Evolutionary conservation across 1,140 invertebrate species (phyloP), one percentile per base, ranked within the genome.

Genomic region (Bombus cullumanus): DNA sequence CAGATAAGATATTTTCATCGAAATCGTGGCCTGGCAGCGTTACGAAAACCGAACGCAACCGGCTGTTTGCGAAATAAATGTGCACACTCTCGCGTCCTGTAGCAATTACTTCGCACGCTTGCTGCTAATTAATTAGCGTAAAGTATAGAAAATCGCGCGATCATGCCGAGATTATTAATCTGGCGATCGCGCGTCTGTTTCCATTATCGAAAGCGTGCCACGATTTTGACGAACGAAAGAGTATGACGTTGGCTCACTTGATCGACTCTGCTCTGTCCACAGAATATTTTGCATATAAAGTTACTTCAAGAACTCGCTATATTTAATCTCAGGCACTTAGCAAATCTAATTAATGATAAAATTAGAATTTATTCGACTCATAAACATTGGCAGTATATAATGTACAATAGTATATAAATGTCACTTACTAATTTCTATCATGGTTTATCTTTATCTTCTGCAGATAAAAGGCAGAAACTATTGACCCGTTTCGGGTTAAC

Each of bases 1-100:
- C 6, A 39, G 77, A 85, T 85, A 85, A 85, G 68, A 85, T 80
- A 80, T 47, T 71, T 69, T 31, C 41, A 64, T 80, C 18, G 57
- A 73, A 71, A 78, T 53, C 41, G 18, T 37, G 1, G 47, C 47
- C 10, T 12, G 18, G 5, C 47, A 6, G 47, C 5, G 31, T 57
- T 62, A 43, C 18, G 31, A 84, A 71, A 71, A 62, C 12, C 13
- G 18, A 41, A 59, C 25, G 22, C 12, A 77, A 76, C 8, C 34
- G 2, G 18, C 22, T 39, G 57, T 25, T 31, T 73, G 10, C 47
- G 68, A 72, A 72, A 81, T 71, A 71, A 81, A 57, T 59, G 53
- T 28, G 31, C 25, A 66, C 12, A 43, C 43, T 25, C n/a, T 53
- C 2, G 31, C 47, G 12, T 71, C 28, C 25, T 37, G 41, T 53